phyloP scores from a whole-genome alignment of 2,797 vertebrate genomes.

The Cygnus olor region DNA sequence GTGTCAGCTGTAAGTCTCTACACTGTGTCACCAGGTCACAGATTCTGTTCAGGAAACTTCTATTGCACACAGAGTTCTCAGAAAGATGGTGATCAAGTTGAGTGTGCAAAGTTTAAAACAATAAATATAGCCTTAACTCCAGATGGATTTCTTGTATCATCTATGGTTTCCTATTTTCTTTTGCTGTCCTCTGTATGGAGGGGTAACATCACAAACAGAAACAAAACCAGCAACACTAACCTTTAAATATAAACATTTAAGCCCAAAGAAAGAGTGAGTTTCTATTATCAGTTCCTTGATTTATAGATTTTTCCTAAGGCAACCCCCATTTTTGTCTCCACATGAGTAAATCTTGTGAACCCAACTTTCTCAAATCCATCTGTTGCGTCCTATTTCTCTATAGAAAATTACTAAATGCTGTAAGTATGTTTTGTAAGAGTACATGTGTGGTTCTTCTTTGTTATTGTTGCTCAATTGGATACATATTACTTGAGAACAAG shows the following conservation, averaged over 20 bases:
- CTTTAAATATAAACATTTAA: slow-evolving; percentile 35
- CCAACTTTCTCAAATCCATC: slow-evolving; percentile 36
- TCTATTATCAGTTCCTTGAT: neutral
- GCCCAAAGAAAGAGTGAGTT: neutral
- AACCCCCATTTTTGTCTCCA: neutral
- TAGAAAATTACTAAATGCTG: slow-evolving; percentile 54
- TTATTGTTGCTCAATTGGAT: slow-evolving; percentile 64
- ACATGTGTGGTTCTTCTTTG: slow-evolving; percentile 55
- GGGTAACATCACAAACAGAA: neutral
- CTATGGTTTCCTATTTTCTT: slow-evolving; percentile 27
- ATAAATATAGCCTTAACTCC: slow-evolving; percentile 61
- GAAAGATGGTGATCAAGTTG: slow-evolving; percentile 51
- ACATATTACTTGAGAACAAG: slow-evolving; percentile 61
- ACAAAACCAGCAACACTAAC: neutral
- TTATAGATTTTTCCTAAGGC: slow-evolving; percentile 11
- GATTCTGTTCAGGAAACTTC: slow-evolving; percentile 44
- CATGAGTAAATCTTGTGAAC: slow-evolving; percentile 23
- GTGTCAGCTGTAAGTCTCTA: slow-evolving; percentile 17
- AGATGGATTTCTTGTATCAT: neutral
- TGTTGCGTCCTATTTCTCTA: slow-evolving; percentile 45
- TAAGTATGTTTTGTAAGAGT: slow-evolving; percentile 60
- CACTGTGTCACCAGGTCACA: slow-evolving; percentile 47
- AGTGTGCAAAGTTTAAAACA: slow-evolving; percentile 73
- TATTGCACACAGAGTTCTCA: slow-evolving; percentile 37
- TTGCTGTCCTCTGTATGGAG: neutral